Base-by-base conservation (phyloP, 2,113 vertebrate genomes). In the Rhadina sibilatrix region DNA sequence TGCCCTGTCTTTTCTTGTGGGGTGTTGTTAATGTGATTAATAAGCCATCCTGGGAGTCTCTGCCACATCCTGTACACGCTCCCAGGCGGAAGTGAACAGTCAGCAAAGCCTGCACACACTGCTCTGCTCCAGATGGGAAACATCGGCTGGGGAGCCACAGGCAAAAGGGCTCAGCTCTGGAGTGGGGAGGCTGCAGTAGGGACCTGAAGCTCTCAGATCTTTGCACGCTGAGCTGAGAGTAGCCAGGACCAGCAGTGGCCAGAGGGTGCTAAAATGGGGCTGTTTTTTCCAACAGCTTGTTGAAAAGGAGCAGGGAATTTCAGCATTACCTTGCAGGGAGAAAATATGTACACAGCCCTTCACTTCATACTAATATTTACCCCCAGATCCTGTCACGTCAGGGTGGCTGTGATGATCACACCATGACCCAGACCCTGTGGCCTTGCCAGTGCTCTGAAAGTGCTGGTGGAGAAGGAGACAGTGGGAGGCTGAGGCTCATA, bases 361-460 rank as follows among this genome's bases (percentile, higher is more conserved):
- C 54, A 8, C 80, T 80, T 94, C 0, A 0, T 27, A 78, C 91
- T 89, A 83, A 89, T 75, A 89, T 96, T 95, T 91, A 93, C 71
- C 91, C 91, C 89, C 83, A 25, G 68, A 59, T 89, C 24, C 63
- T 5, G 0, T 92, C 87, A 61, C 25, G 50, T 53, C 8, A 10
- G 66, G 77, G 93, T 75, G 74, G 77, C 69, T 84, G 92, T 61
- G 95, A 89, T 0, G 38, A 87, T 52, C 11, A 5, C 0, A 0
- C 60, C 0, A 0, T 82, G 82, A 82, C 74, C 65, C 0, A 0
- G 65, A 52, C 47, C 56, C 42, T 0, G 0, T 1, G 6, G 75
- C 65, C 78, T 50, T 0, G 0, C 44, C 54, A 50, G 64, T 3
- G 72, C 69, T 82, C 91, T 57, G 69, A 50, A 49, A 74, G 46